Evolutionary conservation across 2,888 invertebrate genomes (phyloP).

Genomic region (Quadriops clusia): DNA sequence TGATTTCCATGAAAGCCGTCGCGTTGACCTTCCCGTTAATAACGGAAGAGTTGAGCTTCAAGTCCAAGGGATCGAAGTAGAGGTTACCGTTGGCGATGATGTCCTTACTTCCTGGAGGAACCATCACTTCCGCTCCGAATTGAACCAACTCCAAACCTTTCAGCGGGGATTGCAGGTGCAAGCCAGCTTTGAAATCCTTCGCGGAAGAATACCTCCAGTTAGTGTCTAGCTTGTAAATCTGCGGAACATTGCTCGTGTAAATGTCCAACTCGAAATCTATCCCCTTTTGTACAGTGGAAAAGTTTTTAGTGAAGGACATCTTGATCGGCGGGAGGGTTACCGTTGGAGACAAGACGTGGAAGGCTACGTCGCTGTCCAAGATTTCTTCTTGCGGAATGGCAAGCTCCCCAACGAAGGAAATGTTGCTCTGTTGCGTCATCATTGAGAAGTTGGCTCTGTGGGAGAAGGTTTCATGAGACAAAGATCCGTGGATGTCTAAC

Average conservation of each 20-base stretch:
- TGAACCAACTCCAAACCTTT: constrained; percentile 33
- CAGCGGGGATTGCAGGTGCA: constrained; percentile 35
- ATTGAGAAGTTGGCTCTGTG: constrained; percentile 41
- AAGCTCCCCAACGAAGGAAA: constrained; percentile 5
- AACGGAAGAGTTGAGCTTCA: no score
- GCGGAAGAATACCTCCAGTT: constrained; percentile 23
- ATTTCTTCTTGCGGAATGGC: constrained; percentile 6
- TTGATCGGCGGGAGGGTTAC: constrained; percentile 53
- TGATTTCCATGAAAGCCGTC: no score
- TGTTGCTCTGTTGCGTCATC: constrained; percentile 14
- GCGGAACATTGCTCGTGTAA: constrained; percentile 3
- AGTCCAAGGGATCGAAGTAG: no score
- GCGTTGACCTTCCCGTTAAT: no score
- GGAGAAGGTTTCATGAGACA: constrained; percentile 40
- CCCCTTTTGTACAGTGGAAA: constrained; percentile 50
- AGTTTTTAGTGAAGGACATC: constrained; percentile 56
- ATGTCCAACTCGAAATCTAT: constrained; percentile 48
- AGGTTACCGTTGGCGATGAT: constrained; percentile 9
- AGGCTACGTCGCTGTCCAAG: constrained; percentile 43
- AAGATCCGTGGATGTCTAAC: constrained; percentile 35
- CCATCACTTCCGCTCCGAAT: constrained; percentile 21
- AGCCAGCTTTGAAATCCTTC: constrained; percentile 27
- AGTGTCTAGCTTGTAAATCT: constrained; percentile 10
- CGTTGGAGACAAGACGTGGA: constrained; percentile 51
- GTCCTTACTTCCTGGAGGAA: constrained; percentile 4